Conservation (phyloP, 2,888 invertebrate genomes). For the Encarsia formosa region DNA sequence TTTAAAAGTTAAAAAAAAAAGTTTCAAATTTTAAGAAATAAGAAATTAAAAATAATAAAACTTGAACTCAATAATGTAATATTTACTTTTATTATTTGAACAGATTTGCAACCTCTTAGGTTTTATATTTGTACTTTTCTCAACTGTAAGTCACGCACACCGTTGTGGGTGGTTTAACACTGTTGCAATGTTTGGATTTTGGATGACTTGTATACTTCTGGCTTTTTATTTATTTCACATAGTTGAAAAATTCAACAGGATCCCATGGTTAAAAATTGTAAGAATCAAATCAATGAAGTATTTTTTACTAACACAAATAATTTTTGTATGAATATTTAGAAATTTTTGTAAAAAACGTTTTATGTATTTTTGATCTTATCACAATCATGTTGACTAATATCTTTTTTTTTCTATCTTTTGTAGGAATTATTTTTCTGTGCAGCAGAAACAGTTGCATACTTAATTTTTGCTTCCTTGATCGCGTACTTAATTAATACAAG, state of each 20-base stretch:
- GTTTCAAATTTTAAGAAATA: too few species aligned
- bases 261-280: constrained; percentile 82
- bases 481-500: constrained; percentile 49
- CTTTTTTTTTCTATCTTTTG: too few species aligned
- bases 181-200: constrained; percentile 79
- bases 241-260: constrained; percentile 76
- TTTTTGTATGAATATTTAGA: too few species aligned
- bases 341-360: too few species aligned
- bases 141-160: constrained; percentile 54
- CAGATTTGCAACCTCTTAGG: constrained; percentile 74
- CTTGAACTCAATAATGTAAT: too few species aligned
- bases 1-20: too few species aligned
- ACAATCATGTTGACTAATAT: too few species aligned
- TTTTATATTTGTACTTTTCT: constrained; percentile 74
- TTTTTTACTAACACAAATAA: too few species aligned
- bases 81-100: too few species aligned
- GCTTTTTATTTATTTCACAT: constrained; percentile 80
- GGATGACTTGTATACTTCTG: constrained; percentile 76
- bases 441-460: constrained; percentile 69
- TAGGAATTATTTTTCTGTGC: constrained; percentile 71
- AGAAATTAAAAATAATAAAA: too few species aligned
- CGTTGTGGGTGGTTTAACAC: constrained; percentile 72
- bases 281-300: constrained; percentile 32
- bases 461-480: constrained; percentile 70
- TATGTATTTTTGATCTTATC: background rate